A percentile compares a stretch with the other conserved stretches of the same genome.
phyloP scores from a whole-genome alignment of 2,113 vertebrate genomes.

The Ailuropoda melanoleuca region DNA sequence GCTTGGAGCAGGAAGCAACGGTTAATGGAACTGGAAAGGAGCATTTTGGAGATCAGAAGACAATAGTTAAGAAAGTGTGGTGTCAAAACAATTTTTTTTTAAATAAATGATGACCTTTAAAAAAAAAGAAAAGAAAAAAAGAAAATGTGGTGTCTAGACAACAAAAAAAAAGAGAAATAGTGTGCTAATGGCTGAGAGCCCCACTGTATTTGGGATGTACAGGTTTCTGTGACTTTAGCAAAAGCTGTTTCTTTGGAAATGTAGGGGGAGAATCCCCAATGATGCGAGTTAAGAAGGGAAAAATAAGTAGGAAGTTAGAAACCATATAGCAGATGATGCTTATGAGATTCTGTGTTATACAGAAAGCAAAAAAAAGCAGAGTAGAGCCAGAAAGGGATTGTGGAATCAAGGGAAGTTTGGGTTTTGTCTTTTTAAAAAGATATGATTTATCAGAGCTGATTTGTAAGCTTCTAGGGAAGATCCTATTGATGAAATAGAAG shows the following conservation, averaged over 20 bases:
- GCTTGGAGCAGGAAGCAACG: neutral
- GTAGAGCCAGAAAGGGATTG: neutral
- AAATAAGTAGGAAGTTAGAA: neutral
- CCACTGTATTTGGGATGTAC: neutral
- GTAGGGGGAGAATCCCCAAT: neutral
- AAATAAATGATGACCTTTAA: too few relatives aligned
- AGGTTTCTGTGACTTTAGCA: neutral
- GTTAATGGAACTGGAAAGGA: neutral
- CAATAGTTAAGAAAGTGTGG: neutral
- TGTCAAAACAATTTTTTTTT: neutral
- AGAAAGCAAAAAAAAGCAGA: neutral
- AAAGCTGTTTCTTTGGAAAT: neutral
- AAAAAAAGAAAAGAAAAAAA: neutral
- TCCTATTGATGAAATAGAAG: neutral
- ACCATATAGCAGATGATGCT: neutral
- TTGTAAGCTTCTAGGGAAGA: neutral
- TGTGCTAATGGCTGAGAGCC: neutral
- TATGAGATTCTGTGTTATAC: neutral
- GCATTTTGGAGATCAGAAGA: neutral
- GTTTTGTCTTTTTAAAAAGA: neutral
- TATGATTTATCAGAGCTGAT: neutral
- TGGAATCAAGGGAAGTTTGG: neutral
- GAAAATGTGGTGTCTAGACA: neutral
- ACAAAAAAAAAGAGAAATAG: neutral
- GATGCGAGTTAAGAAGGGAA: neutral